Evolutionary conservation across 1,140 invertebrate genomes (phyloP).

Genomic region (Marisa cornuarietis): DNA sequence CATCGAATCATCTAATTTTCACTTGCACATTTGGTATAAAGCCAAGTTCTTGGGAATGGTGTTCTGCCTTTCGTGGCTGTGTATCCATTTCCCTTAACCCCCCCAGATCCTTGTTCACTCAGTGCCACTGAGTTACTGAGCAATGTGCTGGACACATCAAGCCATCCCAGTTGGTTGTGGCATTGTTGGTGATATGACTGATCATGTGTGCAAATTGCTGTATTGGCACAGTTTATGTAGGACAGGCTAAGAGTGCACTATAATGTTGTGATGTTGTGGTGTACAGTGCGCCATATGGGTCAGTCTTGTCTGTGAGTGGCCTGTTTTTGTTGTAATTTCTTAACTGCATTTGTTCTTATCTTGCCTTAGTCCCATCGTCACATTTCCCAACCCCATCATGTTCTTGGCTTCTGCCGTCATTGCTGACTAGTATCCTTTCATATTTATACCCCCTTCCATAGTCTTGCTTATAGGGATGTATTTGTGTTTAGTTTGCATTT

Average conservation of each 20-base stretch:
- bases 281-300: background rate
- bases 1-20: no score
- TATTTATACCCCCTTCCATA: no score
- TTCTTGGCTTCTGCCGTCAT: background rate
- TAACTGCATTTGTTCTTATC: background rate
- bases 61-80: slow-evolving; percentile 11
- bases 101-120: background rate
- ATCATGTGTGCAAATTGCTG: background rate
- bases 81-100: background rate
- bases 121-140: background rate
- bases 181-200: slow-evolving; percentile 1
- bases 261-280: slow-evolving; percentile 21
- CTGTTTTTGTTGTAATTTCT: background rate
- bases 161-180: slow-evolving; percentile 12
- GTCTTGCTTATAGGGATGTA: background rate
- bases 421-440: background rate
- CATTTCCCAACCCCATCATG: background rate
- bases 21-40: no score
- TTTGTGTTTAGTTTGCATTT: background rate
- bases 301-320: background rate
- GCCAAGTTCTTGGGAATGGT: slow-evolving; percentile 20
- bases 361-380: background rate
- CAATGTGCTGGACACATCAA: no score
- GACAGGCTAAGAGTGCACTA: slow-evolving; percentile 16
- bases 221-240: background rate